Conservation (phyloP, 2,113 vertebrate genomes). For the Psophia crepitans region DNA sequence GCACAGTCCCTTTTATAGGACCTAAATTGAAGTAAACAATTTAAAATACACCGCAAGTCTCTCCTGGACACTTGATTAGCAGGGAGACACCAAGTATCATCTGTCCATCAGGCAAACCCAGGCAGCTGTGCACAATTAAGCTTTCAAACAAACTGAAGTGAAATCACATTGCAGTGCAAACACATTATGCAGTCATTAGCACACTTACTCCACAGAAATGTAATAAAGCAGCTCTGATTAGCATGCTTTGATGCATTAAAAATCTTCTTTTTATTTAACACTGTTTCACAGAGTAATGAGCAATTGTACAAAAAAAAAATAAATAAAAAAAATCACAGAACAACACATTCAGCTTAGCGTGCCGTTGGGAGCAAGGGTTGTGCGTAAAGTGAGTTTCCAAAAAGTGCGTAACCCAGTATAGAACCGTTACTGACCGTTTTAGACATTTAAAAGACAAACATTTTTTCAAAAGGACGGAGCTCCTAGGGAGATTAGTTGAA, state of each 20-base stretch:
- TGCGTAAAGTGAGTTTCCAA: not conserved
- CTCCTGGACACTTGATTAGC: not conserved
- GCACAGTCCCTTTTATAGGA: not conserved
- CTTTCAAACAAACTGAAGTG: constrained; percentile 4
- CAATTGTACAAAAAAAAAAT: not conserved
- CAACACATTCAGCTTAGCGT: not conserved
- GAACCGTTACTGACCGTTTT: not conserved
- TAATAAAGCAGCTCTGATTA: constrained; percentile 28
- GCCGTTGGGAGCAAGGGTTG: not conserved
- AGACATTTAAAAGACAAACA: not conserved
- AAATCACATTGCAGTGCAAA: constrained; percentile 51
- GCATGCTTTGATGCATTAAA: not conserved
- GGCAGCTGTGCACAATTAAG: constrained; percentile 49
- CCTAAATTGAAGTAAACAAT: constrained; percentile 6
- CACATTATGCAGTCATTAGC: constrained; percentile 52
- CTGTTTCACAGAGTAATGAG: not conserved
- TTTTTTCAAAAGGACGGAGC: not conserved
- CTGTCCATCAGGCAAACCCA: not conserved
- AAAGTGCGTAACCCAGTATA: not conserved
- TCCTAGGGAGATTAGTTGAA: not conserved
- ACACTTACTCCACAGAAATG: constrained; percentile 11
- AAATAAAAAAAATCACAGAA: not conserved
- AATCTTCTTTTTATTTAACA: not conserved
- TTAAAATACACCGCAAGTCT: not conserved
- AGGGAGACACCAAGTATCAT: not conserved